Base-by-base conservation (phyloP, 2,113 vertebrate species). In the Callaeas wilsoni region DNA sequence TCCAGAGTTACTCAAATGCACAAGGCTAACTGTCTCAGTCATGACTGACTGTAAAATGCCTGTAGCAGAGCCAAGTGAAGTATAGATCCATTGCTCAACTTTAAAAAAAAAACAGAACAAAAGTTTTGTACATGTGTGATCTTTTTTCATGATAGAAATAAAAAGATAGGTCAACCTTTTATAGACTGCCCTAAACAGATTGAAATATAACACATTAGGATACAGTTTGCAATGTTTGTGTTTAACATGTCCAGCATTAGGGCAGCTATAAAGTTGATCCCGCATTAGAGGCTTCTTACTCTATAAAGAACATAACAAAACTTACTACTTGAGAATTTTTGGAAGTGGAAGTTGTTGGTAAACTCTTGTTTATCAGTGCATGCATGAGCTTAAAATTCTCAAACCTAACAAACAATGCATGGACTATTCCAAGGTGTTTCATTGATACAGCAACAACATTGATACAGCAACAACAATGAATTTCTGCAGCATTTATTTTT, bases 121-220 rank as follows among this genome's bases (percentile, higher is more conserved):
- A 46, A 41, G 41, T 41, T 63, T 60, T 7, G 4, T 52, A 5
- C 1, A 0, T 57, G 9, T 44, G 6, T 42, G 16, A 9, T 18
- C 33, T 35, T 56, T 47, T n/a, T 68, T 32, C 2, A 8, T n/a
- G 1, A 25, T 13, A 4, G 29, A n/a, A 86, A 53, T 49, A 12
- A 39, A 30, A 81, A 49, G 8, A 6, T 81, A 41, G 42, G 16
- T 64, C 6, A 21, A 12, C 10, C 6, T 87, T 73, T 70, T 65
- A 4, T 37, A 80, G 35, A 37, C 13, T 70, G 14, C 13, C 20
- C 64, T 71, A 10, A 37, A 46, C 41, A 75, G 29, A 33, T 46
- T 79, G 78, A 26, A 75, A 13, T 47, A 3, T 49, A 52, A 16
- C 2, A 26, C 13, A 4, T 70, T 77, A 33, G 12, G 39, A 95